Conservation (phyloP, 1,140 invertebrate genomes). For the Heliconius hewitsoni region DNA sequence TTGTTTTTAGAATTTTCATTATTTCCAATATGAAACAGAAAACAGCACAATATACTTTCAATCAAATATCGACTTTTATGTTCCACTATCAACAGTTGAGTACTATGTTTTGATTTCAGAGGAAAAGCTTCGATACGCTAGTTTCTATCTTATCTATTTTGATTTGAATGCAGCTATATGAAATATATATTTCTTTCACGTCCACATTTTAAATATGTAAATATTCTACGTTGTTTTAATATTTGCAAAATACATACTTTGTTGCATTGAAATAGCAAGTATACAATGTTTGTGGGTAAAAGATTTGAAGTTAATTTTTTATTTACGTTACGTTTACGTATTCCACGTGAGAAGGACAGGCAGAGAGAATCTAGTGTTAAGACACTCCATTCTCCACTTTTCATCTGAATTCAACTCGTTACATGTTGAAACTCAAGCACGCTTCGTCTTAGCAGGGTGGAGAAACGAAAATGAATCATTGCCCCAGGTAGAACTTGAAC, state of each 20-base stretch:
- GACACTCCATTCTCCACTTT: too few species aligned
- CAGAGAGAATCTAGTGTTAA: background rate
- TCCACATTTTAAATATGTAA: background rate
- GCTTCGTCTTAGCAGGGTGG: too few species aligned
- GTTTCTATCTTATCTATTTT: slow-evolving; percentile 7
- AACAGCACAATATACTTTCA: background rate
- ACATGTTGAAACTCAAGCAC: too few species aligned
- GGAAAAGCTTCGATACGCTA: background rate
- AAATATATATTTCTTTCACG: background rate
- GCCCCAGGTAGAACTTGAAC: too few species aligned
- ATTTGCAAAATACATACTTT: background rate
- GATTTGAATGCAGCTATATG: background rate
- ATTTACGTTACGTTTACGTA: too few species aligned
- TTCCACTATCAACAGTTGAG: background rate
- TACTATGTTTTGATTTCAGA: background rate
- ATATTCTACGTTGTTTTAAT: background rate
- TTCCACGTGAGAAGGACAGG: too few species aligned
- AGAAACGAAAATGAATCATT: too few species aligned
- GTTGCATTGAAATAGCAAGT: background rate
- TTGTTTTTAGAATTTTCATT: slow-evolving; percentile 9
- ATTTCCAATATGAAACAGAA: background rate
- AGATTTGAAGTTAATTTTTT: background rate
- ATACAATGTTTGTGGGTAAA: background rate
- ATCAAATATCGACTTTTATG: slow-evolving; percentile 4
- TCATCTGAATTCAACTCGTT: too few species aligned